Conservation (phyloP, 2,113 vertebrate species). For the Silurus meridionalis region DNA sequence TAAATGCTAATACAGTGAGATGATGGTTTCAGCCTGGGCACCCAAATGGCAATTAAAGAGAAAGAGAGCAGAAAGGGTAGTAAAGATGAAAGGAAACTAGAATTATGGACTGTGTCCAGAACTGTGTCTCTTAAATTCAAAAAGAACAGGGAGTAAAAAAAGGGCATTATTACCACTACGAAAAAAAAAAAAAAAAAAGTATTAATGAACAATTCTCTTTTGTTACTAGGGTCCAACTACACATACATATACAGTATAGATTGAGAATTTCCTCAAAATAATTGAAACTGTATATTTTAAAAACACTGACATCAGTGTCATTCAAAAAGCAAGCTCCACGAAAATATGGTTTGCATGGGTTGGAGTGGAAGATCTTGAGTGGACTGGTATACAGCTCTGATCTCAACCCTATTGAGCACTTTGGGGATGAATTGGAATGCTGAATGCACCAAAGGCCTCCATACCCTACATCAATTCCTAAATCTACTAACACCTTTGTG, state of each 20-base stretch:
- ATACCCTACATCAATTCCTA: too few species aligned
- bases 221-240: neutral
- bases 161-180: neutral
- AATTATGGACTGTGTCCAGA: neutral
- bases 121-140: neutral
- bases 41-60: constrained; percentile 57
- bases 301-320: neutral
- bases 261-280: neutral
- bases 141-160: neutral
- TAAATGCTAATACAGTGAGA: constrained; percentile 55
- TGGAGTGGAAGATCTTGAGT: too few species aligned
- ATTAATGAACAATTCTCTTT: too few species aligned
- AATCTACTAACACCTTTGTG: too few species aligned
- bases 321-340: neutral
- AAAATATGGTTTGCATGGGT: too few species aligned
- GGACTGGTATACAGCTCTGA: too few species aligned
- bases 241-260: neutral
- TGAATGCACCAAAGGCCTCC: too few species aligned
- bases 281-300: neutral
- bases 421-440: too few species aligned
- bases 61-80: neutral
- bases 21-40: constrained; percentile 54
- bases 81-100: neutral
- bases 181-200: too few species aligned
- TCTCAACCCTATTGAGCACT: too few species aligned